Evolutionary conservation across 2,888 invertebrate genomes (phyloP).

Genomic region (Dioctria rufipes): DNA sequence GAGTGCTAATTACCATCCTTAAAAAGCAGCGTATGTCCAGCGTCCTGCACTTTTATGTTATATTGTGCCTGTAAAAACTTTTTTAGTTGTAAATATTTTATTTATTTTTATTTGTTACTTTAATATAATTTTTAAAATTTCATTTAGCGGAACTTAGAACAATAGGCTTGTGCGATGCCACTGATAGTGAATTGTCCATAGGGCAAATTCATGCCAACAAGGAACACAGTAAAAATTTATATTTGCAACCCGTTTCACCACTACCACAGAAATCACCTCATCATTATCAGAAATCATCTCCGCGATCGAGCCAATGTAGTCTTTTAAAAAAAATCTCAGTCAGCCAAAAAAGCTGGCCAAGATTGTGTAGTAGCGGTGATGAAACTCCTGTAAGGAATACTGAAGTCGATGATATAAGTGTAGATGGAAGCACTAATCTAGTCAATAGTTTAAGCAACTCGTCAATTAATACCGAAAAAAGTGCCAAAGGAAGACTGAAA

Average conservation of each 20-base stretch:
- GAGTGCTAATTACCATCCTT: slow-evolving; percentile 13
- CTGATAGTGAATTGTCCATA: slow-evolving; percentile 63
- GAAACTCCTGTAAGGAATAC: slow-evolving; percentile 19
- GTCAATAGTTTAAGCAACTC: slow-evolving; percentile 70
- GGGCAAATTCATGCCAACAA: slow-evolving; percentile 51
- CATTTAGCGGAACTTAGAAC: slow-evolving; percentile 66
- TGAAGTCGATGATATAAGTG: slow-evolving; percentile 61
- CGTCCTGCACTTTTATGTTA: slow-evolving; percentile 20
- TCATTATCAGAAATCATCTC: slow-evolving; percentile 46
- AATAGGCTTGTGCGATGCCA: slow-evolving; percentile 64
- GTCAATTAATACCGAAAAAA: slow-evolving; percentile 63
- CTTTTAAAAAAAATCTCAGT: slow-evolving; percentile 38
- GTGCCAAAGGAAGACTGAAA: slow-evolving; percentile 31
- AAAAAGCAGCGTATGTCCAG: not conserved
- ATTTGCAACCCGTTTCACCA: slow-evolving; percentile 32
- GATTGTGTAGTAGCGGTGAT: slow-evolving; percentile 55
- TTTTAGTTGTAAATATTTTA: slow-evolving; percentile 41
- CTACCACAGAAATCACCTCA: slow-evolving; percentile 41
- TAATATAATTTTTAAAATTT: slow-evolving; percentile 58
- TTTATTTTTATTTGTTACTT: slow-evolving; percentile 58
- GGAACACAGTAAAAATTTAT: slow-evolving; percentile 15
- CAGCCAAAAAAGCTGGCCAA: slow-evolving; percentile 58
- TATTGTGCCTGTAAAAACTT: not conserved
- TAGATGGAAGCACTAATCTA: slow-evolving; percentile 69
- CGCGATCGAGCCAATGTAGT: slow-evolving; percentile 40